These are phyloP conservation scores for Asteroscopus sphinx DNA, from an alignment of 2,888 invertebrate species.

Conservation along the genomic window DNA sequence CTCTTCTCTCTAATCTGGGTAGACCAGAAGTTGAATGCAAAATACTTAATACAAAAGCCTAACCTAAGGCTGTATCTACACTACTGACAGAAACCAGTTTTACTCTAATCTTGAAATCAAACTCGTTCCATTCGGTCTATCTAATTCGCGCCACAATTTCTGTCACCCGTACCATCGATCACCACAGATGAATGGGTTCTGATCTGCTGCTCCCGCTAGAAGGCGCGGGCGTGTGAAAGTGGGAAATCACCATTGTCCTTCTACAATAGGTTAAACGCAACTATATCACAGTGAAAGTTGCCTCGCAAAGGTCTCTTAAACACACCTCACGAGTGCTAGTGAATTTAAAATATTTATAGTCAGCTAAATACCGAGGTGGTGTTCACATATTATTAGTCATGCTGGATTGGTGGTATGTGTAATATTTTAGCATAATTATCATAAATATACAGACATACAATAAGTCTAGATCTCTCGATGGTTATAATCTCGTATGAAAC, in stretches of 20 bases:
- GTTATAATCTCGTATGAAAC: neutral
- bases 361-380: constrained; percentile 11
- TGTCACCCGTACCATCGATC: constrained; percentile 64
- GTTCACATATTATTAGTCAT: constrained; percentile 1
- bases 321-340: constrained; percentile 32
- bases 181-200: constrained; percentile 59
- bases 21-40: too few relatives aligned
- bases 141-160: constrained; percentile 20
- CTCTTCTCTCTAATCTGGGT: too few relatives aligned
- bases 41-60: too few relatives aligned
- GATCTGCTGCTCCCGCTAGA: constrained; percentile 22
- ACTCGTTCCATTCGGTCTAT: constrained; percentile 4
- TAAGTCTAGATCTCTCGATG: too few relatives aligned
- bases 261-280: constrained; percentile 75
- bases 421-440: too few relatives aligned
- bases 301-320: constrained; percentile 58
- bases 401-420: too few relatives aligned
- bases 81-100: neutral
- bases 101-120: neutral
- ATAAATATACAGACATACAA: too few relatives aligned
- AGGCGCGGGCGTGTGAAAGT: constrained; percentile 79
- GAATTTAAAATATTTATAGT: constrained; percentile 47
- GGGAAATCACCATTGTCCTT: constrained; percentile 77
- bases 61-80: neutral
- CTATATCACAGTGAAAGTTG: constrained; percentile 83